Base-by-base conservation (phyloP, 23 tunicate genomes). In the Clavelina lepadiformis region DNA sequence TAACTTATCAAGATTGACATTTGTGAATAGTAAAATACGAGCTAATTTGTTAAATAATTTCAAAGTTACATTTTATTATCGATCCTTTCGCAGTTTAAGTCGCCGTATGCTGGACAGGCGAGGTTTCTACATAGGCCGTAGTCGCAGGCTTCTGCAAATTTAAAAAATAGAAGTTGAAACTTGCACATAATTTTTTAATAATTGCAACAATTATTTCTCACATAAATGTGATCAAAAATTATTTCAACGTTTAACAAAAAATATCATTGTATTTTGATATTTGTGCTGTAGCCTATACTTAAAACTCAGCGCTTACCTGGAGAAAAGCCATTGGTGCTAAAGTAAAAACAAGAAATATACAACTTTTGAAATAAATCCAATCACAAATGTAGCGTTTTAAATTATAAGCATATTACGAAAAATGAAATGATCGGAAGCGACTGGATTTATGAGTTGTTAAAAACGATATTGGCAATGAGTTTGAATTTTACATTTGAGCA, bases 71-170 rank as follows among this genome's bases (percentile, higher is more conserved):
- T 61, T 74, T 49, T 35, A 44, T 71, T 56, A 61, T 68, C 83
- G 8, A 56, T 45, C 21, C 41, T 56, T 32, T 70, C 61, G 58
- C 79, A 89, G 57, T 72, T 62, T 19, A 89, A 56, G 27, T 81
- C 80, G 24, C 89, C 82, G 31, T 49, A 49, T 28, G 46, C 64
- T 25, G 89, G 89, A 29, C 63, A n/a, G 49, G 52, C 31, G 27
- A 89, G 68, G 71, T 68, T 63, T 21, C 75, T 37, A 47, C 97
- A 89, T 4, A 51, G 32, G 37, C 97, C 97, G 34, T 64, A 73
- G 54, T 89, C 97, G 20, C 78, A 71, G 30, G 63, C 78, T 38
- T 71, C 95, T 86, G 61, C 27, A 47, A 69, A 28, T 27, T 2
- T 6, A 69, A 31, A 28, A 27, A 45, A 54, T 15, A 61, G 28